phyloP scores from a whole-genome alignment of 2,888 invertebrate genomes.

The Volucella zonaria region DNA sequence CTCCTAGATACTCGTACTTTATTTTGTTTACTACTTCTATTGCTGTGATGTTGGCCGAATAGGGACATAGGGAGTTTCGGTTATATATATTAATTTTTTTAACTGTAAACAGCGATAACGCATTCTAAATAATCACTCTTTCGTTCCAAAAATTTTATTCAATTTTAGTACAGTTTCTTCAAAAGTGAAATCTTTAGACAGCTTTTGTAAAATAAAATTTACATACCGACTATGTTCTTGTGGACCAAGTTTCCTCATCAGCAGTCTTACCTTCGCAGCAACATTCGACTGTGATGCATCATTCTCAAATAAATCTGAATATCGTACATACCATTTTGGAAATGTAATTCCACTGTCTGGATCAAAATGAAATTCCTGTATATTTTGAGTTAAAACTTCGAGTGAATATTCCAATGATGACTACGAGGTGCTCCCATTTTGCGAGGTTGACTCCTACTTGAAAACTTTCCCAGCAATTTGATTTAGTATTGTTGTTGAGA shows the following conservation, averaged over 20 bases:
- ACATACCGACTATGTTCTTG: constrained; percentile 29
- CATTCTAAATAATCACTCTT: constrained; percentile 61
- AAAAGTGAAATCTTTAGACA: constrained; percentile 38
- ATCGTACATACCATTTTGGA: constrained; percentile 37
- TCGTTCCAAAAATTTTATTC: constrained; percentile 59
- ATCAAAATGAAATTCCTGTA: constrained; percentile 29
- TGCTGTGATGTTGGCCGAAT: no score
- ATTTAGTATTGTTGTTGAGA: constrained; percentile 15
- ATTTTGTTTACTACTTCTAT: no score
- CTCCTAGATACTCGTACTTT: no score
- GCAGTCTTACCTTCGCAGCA: constrained; percentile 24
- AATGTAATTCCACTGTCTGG: constrained; percentile 35
- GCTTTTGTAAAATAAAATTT: constrained; percentile 63
- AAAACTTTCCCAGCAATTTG: constrained; percentile 12
- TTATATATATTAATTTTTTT: no score
- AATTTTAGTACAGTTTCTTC: constrained; percentile 55
- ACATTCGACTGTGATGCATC: constrained; percentile 31
- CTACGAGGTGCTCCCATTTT: background rate
- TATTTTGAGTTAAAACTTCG: constrained; percentile 30
- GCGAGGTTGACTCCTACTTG: background rate
- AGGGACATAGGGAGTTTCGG: no score
- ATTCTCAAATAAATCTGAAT: constrained; percentile 18
- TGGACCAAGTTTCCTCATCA: constrained; percentile 41
- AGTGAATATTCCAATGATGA: constrained; percentile 31
- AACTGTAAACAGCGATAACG: constrained; percentile 64